phyloP scores from a whole-genome alignment of 2,113 vertebrate genomes.

The Cichladusa arquata region DNA sequence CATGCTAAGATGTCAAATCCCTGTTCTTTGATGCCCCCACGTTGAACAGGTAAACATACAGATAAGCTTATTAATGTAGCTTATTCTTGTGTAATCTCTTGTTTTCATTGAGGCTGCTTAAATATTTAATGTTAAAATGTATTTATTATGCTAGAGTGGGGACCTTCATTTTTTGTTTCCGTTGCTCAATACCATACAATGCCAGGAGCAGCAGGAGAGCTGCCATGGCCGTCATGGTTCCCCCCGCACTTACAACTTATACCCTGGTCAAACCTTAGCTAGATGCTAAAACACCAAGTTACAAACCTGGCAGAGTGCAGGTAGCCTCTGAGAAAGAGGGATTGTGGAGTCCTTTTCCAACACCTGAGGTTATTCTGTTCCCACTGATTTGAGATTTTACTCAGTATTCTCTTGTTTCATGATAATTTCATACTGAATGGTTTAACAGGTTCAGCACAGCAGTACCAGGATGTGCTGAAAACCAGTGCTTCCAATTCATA shows the following conservation, averaged over 20 bases:
- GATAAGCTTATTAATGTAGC: not conserved
- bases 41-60: not conserved
- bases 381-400: not conserved
- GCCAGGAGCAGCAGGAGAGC: not conserved
- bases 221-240: not conserved
- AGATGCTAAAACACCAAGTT: not conserved
- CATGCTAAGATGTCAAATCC: not conserved
- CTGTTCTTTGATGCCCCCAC: not conserved
- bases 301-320: not conserved
- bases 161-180: not conserved
- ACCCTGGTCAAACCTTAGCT: not conserved
- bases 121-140: not conserved
- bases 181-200: accelerated
- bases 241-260: not conserved
- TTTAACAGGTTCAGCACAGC: not conserved
- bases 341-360: not conserved
- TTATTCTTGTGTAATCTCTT: not conserved
- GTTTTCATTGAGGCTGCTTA: not conserved
- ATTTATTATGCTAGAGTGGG: not conserved
- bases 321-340: not conserved
- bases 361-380: not conserved
- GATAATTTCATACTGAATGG: not conserved
- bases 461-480: not conserved
- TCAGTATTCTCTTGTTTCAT: not conserved
- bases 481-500: not conserved